A percentile compares a stretch with the other conserved stretches of the same genome.
Evolutionary conservation across 53 echinoderm and acorn worm genomes (phyloP).

Genomic region (Echinometra lucunter): DNA sequence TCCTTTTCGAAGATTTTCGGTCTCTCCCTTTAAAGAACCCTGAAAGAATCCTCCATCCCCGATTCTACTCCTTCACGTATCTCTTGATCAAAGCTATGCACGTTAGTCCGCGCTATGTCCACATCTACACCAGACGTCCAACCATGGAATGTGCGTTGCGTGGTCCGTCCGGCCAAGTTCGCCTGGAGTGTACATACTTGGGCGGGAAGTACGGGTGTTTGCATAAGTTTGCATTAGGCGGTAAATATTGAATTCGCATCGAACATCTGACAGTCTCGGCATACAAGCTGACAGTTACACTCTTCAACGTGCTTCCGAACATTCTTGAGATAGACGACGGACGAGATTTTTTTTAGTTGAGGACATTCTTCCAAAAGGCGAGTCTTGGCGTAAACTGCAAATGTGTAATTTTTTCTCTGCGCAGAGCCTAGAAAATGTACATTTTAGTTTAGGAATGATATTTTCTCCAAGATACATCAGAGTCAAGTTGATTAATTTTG

Average conservation of each 20-base stretch:
- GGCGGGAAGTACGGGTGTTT: conserved; percentile 50
- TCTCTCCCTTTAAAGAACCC: no score
- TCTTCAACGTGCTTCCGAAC: not conserved
- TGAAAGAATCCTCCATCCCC: no score
- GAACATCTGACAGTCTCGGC: conserved; percentile 53
- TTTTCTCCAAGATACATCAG: no score
- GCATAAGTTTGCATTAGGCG: conserved; percentile 66
- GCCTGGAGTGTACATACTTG: conserved; percentile 2
- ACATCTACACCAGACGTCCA: not conserved
- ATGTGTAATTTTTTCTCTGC: not conserved
- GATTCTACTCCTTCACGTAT: not conserved
- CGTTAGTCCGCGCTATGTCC: conserved; percentile 1
- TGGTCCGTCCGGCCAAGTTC: no score
- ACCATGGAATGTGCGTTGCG: not conserved
- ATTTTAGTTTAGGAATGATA: no score
- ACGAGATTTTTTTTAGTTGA: not conserved
- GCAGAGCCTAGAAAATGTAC: no score
- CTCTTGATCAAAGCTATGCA: not conserved
- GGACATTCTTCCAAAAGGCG: not conserved
- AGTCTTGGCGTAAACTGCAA: not conserved
- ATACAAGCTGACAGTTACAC: conserved; percentile 49
- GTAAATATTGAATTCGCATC: conserved; percentile 60
- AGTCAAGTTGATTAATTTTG: no score
- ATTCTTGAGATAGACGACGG: not conserved
- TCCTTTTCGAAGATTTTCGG: no score